Evolutionary conservation across 2,113 vertebrate genomes (phyloP), one percentile per base, ranked within the genome.

Genomic region (Rutilus rutilus): DNA sequence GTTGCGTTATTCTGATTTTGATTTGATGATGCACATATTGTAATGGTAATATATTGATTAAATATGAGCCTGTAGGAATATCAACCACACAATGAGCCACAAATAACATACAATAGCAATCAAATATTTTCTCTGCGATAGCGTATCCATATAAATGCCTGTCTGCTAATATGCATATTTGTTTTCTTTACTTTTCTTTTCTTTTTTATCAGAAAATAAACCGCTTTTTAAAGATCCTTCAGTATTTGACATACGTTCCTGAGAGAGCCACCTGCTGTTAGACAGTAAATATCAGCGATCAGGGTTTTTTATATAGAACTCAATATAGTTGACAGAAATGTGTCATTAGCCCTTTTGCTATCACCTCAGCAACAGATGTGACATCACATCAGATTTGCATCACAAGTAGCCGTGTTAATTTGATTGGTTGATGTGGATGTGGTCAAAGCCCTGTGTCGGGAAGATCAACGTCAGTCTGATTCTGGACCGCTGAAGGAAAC

Each of bases 221-320:
- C 45, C 78, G 81, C 80, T 73, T 60, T 64, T 77, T 74, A 84
- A 73, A 90, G 71, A 84, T 89, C 82, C 82, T 42, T 89, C 83
- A 86, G 88, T 85, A 88, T 85, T 74, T 89, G 87, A 91, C 87
- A 80, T 81, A 88, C 91, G 88, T 92, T 93, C 94, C 94, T 95
- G 95, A 94, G 94, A 92, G 91, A 90, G 92, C 89, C 76, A 83
- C 92, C 87, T 83, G 89, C 88, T 89, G 78, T 87, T 4, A 76
- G 30, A 89, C 6, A 36, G 4, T 33, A 17, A 39, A 59, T 73
- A 57, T 64, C 47, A 77, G 60, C 50, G 59, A 59, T 80, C 17
- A 12, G 39, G 6, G 79, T 2, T 21, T 10, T 57, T 21, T 57
- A 57, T 57, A 21, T 54, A 54, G 52, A 57, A 57, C 54, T 57